Conservation (phyloP, 2,797 vertebrate genomes). For the Huso huso region DNA sequence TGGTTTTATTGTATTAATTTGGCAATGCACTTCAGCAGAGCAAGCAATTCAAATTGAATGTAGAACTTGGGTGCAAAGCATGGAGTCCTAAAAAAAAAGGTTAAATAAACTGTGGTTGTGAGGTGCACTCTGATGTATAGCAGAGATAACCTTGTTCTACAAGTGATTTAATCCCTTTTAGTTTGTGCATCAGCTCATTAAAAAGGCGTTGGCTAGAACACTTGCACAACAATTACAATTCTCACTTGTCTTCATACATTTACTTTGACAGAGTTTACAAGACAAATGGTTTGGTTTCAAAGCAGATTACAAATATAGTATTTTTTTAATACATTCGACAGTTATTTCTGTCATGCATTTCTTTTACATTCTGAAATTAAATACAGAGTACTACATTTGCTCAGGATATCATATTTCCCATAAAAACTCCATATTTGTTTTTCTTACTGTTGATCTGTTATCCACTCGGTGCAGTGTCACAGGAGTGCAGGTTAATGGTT, state of each 20-base stretch:
- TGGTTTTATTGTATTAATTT: no score
- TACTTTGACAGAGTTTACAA: slow-evolving; percentile 12
- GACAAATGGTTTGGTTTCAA: slow-evolving; percentile 4
- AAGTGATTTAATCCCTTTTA: slow-evolving; percentile 35
- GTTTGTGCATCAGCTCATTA: slow-evolving; percentile 29
- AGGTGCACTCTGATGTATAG: neutral
- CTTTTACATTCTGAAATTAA: slow-evolving; percentile 40
- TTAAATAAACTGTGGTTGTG: neutral
- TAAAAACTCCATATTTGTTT: no score
- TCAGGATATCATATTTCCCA: slow-evolving; percentile 23
- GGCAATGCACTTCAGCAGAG: no score
- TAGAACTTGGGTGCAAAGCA: no score
- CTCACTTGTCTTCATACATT: slow-evolving; percentile 18
- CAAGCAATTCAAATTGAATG: no score
- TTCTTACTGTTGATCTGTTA: no score
- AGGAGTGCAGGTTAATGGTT: no score
- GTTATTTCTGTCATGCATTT: slow-evolving; percentile 28
- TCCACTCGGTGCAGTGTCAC: no score
- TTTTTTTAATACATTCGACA: slow-evolving; percentile 3
- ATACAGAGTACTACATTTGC: slow-evolving; percentile 40
- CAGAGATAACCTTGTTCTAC: slow-evolving; percentile 13
- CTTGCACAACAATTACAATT: slow-evolving; percentile 25
- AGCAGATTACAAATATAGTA: slow-evolving; percentile 5
- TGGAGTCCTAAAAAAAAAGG: no score
- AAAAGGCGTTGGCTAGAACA: slow-evolving; percentile 26